phyloP scores from a whole-genome alignment of 2,797 vertebrate genomes.

The Chiloscyllium punctatum region DNA sequence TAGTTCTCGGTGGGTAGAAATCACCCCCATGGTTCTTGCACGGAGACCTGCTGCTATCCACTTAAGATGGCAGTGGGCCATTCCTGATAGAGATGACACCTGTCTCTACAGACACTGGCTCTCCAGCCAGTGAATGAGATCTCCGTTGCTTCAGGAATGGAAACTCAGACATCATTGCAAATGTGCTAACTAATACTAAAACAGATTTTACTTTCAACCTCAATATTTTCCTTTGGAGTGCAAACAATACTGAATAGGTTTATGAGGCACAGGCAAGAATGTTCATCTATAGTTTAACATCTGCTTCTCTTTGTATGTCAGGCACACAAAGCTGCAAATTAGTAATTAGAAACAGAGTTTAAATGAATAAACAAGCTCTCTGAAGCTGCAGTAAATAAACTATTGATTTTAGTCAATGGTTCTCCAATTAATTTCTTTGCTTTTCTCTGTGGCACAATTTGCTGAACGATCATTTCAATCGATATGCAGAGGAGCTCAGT shows the following conservation, averaged over 20 bases:
- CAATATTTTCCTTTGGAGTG: not conserved
- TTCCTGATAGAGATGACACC: no score
- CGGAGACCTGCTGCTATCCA: no score
- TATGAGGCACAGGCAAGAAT: not conserved
- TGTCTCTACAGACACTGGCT: no score
- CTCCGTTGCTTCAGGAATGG: not conserved
- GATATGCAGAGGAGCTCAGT: slow-evolving; percentile 52
- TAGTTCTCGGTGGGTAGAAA: no score
- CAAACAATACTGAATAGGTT: not conserved
- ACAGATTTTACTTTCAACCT: not conserved
- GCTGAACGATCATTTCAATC: slow-evolving; percentile 59
- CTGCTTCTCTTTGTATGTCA: not conserved
- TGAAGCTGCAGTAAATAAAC: slow-evolving; percentile 60
- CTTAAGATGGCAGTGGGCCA: not conserved
- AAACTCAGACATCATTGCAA: not conserved
- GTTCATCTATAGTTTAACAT: not conserved
- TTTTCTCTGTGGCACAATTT: slow-evolving; percentile 53
- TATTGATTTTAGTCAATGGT: slow-evolving; percentile 62
- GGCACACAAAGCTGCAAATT: not conserved
- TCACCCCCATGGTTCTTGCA: no score
- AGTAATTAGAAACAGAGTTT: slow-evolving; percentile 49
- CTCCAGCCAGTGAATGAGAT: no score
- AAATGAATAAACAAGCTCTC: slow-evolving; percentile 65
- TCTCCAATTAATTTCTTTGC: slow-evolving; percentile 60
- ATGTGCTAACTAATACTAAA: not conserved